Evolutionary conservation across 2,888 invertebrate genomes (phyloP), one percentile per base, ranked within the genome.

Genomic region (Osedax fenrisi): DNA sequence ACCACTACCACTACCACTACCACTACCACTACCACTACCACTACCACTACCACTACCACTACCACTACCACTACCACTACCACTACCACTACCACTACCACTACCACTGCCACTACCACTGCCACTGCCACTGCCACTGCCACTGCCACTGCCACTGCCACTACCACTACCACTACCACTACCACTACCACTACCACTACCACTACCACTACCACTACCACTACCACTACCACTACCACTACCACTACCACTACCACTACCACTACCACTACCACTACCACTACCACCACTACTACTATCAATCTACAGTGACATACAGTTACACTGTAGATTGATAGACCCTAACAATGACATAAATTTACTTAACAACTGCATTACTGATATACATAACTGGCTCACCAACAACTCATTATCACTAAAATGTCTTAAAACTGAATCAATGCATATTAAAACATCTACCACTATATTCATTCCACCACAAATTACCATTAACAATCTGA

Each of bases 221-320:
- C 70, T 70, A 75, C 75, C 1, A 71, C 62, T 69, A 41, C 69
- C 26, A 27, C 59, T 66, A 68, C 68, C 2, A 59, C 75, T 74
- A 41, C 75, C 1, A 67, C 73, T 67, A 75, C 75, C 25, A 67
- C 73, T 73, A 67, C 67, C 27, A 73, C 75, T 74, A 67, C 75
- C 27, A 64, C 75, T 73, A 27, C 73, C 27, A 66, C 75, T 73
- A 73, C 75, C 27, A 73, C 73, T 73, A 71, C 66, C 24, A 73
- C 64, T 59, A 64, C 73, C 27, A 24, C 61, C 56, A 73, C 66
- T 27, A 67, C 75, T 66, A 72, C 75, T 26, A 75, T n/a, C n/a
- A n/a, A n/a, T n/a, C n/a, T n/a, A n/a, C n/a, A n/a, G n/a, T n/a
- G n/a, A n/a, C n/a, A n/a, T n/a, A n/a, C n/a, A n/a, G n/a, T n/a